Evolutionary conservation across 2,113 vertebrate species (phyloP), one percentile per base, ranked within the genome.

Genomic region (Scopus umbretta): DNA sequence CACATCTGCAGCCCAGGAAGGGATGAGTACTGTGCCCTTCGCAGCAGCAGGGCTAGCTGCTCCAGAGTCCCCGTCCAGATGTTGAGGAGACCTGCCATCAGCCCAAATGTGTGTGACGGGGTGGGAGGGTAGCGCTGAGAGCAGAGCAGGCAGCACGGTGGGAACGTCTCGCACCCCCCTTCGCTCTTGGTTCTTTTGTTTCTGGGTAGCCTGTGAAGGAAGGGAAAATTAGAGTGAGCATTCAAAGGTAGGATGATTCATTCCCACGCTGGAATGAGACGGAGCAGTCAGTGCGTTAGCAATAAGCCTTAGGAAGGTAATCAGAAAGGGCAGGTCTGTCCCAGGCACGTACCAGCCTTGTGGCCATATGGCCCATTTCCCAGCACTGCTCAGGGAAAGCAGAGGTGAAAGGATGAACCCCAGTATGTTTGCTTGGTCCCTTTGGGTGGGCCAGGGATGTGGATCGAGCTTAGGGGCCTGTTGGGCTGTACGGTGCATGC

Each of bases 241-340:
- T 58, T 43, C 56, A 68, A 67, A 89, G 91, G 91, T 80, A 71
- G 23, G 62, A 5, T 96, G 97, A 96, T 90, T 97, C 93, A 95
- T 96, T 92, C 92, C 91, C 90, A 94, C 27, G 49, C 76, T 73
- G 38, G n/a, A 38, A 63, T 74, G 85, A 94, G 95, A 62, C 8
- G 11, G 74, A 74, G 90, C 93, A 73, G 88, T 81, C 93, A 65
- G 87, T 0, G 9, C 13, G 18, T 86, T 19, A 86, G 92, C 87
- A 67, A 16, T 9, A 5, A 83, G 94, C 82, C 52, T 6, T 30
- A 73, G 88, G 94, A 94, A 94, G 96, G 83, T 61, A 92, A 88
- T 34, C 91, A 53, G 95, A 80, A 87, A 94, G 88, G 94, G 95
- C 92, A 87, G 84, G 96, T 95, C 95, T 89, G 88, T 53, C 92